phyloP scores from a whole-genome alignment of 2,888 invertebrate species.

The Athetis lepigone region DNA sequence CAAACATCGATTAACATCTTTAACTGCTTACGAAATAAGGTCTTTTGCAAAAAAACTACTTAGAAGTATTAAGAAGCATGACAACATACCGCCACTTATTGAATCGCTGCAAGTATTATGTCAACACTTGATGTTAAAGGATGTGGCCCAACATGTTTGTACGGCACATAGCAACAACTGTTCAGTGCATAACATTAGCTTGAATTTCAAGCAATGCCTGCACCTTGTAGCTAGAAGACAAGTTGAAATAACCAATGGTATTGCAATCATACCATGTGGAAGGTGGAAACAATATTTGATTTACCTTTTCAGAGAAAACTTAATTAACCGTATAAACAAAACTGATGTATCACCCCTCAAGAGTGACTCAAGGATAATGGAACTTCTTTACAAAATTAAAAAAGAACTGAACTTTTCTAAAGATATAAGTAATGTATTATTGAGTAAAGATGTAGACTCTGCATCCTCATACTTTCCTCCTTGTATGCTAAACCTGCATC shows the following conservation, averaged over 20 bases:
- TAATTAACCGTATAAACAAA: slow-evolving; percentile 75
- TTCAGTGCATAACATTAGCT: slow-evolving; percentile 73
- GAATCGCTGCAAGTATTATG: slow-evolving; percentile 76
- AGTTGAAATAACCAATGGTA: slow-evolving; percentile 88
- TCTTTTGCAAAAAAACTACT: slow-evolving; percentile 81
- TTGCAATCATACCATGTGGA: slow-evolving; percentile 88
- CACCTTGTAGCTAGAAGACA: slow-evolving; percentile 88
- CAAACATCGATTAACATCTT: slow-evolving; percentile 69
- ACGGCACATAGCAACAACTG: slow-evolving; percentile 72
- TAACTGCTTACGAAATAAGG: slow-evolving; percentile 80
- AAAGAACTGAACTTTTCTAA: slow-evolving; percentile 64
- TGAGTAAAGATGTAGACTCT: slow-evolving; percentile 82
- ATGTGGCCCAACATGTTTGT: slow-evolving; percentile 79
- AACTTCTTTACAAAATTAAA: slow-evolving; percentile 75
- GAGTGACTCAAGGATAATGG: slow-evolving; percentile 80
- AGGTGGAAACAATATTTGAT: slow-evolving; percentile 89
- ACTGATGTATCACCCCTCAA: slow-evolving; percentile 71
- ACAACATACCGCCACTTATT: slow-evolving; percentile 60
- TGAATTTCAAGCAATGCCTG: slow-evolving; percentile 90
- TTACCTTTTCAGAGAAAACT: slow-evolving; percentile 85
- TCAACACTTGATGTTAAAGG: slow-evolving; percentile 78
- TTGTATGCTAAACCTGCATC: slow-evolving; percentile 92
- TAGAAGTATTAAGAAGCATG: slow-evolving; percentile 73
- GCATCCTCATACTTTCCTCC: slow-evolving; percentile 89
- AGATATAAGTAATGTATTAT: slow-evolving; percentile 61